Conservation (phyloP, 2,888 invertebrate species). For the Elgonia sp. region DNA sequence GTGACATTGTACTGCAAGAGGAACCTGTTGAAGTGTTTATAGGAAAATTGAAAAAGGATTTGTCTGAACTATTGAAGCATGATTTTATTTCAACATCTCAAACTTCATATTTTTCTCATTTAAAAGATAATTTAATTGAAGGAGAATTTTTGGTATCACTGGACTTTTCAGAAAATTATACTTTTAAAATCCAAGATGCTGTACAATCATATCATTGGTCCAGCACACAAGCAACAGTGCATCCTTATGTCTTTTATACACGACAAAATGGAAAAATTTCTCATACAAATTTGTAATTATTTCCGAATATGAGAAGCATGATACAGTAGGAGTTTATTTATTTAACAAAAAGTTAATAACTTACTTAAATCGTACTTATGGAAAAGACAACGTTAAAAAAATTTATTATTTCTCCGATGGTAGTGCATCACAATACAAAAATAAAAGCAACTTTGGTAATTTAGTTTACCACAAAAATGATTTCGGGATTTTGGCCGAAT, state of each 20-base stretch:
- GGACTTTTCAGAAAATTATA: neutral
- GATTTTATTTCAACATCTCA: neutral
- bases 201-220: constrained; percentile 8
- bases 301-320: neutral
- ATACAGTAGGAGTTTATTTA: neutral
- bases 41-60: no score
- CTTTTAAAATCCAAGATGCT: neutral
- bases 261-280: no score
- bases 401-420: neutral
- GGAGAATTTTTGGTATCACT: neutral
- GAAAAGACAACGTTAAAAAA: neutral
- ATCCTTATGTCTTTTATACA: neutral
- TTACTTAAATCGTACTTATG: neutral
- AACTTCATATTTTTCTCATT: neutral
- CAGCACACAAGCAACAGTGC: neutral
- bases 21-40: no score
- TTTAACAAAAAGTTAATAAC: neutral
- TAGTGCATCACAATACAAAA: neutral
- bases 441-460: neutral
- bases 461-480: neutral
- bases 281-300: neutral
- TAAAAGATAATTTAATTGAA: neutral
- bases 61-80: no score
- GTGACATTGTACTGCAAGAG: no score
- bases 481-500: neutral